Conservation (phyloP, 2,888 invertebrate species). For the Digitonthophagus gazella region DNA sequence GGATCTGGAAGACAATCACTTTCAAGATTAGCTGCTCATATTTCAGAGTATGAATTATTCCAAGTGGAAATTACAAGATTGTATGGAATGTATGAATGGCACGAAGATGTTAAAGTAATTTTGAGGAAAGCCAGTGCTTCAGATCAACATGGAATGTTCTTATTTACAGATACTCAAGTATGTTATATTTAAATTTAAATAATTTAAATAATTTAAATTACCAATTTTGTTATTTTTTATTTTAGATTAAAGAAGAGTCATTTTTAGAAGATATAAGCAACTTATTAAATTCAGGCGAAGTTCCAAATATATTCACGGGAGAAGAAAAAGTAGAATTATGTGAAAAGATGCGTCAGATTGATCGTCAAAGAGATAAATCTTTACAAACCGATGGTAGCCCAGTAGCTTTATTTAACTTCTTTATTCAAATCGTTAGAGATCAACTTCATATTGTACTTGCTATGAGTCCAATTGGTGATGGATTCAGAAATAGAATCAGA, state of each 20-base stretch:
- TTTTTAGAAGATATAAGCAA: constrained; percentile 93
- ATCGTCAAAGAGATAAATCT: constrained; percentile 82
- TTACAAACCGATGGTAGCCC: constrained; percentile 91
- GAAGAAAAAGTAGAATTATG: constrained; percentile 89
- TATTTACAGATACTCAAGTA: constrained; percentile 89
- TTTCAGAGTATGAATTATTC: constrained; percentile 89
- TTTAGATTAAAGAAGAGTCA: constrained; percentile 84
- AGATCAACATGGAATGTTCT: constrained; percentile 84
- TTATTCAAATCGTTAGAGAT: constrained; percentile 82
- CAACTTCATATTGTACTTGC: constrained; percentile 87
- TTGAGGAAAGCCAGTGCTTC: constrained; percentile 77
- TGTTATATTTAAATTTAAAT: constrained; percentile 4
- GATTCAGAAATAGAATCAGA: constrained; percentile 75
- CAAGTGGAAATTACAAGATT: constrained; percentile 89
- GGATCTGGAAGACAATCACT: constrained; percentile 92
- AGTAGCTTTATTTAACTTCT: constrained; percentile 87
- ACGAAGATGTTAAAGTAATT: constrained; percentile 85
- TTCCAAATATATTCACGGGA: constrained; percentile 81
- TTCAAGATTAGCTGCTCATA: constrained; percentile 86
- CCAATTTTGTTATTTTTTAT: constrained; percentile 32
- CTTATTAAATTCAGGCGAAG: constrained; percentile 89
- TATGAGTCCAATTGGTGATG: constrained; percentile 89
- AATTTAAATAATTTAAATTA: background rate
- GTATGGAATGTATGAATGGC: constrained; percentile 83
- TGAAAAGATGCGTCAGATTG: constrained; percentile 90